Percentiles rank a stretch among this genome's conserved stretches.
Evolutionary conservation across 92 coral and sea anemone species (phyloP).

Genomic region (Scolanthus callimorphus): DNA sequence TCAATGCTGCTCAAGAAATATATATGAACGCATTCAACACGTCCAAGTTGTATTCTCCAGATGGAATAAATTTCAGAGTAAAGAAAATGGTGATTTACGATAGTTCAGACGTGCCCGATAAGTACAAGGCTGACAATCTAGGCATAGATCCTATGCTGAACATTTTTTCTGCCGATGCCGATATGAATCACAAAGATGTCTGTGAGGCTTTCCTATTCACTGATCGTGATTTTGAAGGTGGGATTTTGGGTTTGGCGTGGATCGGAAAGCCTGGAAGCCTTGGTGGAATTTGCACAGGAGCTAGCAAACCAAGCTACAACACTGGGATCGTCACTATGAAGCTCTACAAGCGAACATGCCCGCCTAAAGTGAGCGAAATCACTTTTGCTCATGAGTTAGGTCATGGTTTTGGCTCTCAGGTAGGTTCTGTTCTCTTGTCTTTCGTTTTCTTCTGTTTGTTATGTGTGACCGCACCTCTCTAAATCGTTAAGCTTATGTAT

Average conservation of each 20-base stretch:
- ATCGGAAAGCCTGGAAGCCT: conserved; percentile 63
- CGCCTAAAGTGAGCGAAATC: conserved; percentile 89
- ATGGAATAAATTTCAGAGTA: conserved; percentile 82
- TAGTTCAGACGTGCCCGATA: conserved; percentile 39
- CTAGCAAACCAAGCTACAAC: conserved; percentile 56
- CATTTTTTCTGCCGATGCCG: conserved; percentile 55
- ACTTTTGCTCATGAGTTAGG: conserved; percentile 98
- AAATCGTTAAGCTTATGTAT: no score
- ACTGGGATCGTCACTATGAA: conserved; percentile 85
- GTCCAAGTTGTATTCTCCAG: conserved; percentile 41
- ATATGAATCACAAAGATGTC: conserved; percentile 41
- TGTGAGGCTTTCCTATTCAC: conserved; percentile 96
- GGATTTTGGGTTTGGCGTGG: conserved; percentile 97
- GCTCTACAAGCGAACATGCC: conserved; percentile 77
- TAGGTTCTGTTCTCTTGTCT: conserved; percentile 4
- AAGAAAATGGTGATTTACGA: conserved; percentile 62
- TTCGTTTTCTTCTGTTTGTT: no score
- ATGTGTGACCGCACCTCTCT: background rate
- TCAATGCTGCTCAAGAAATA: conserved; percentile 74
- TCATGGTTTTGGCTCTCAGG: conserved; percentile 97
- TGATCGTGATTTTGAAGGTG: conserved; percentile 91
- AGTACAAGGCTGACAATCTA: conserved; percentile 56
- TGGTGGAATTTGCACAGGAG: conserved; percentile 84
- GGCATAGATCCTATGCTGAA: conserved; percentile 86
- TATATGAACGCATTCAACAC: conserved; percentile 63